phyloP scores from a whole-genome alignment of 1,140 invertebrate genomes.

The Cotesia chilonis region DNA sequence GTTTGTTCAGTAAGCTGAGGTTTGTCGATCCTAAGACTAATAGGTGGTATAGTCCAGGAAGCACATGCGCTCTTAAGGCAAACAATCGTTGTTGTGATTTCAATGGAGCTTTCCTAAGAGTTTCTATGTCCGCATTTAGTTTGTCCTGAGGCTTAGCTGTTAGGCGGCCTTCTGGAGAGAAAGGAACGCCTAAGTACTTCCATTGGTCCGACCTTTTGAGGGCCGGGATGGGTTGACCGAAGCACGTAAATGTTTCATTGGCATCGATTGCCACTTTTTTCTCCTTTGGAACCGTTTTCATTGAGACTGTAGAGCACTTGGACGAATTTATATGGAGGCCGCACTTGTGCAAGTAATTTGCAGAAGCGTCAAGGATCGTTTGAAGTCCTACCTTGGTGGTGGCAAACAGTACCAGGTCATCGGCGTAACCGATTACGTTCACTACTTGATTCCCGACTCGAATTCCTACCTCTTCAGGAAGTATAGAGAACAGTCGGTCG shows the following conservation, averaged over 20 bases:
- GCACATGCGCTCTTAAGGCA: too few species aligned
- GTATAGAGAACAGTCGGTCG: slow-evolving; percentile 49
- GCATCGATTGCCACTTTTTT: slow-evolving; percentile 35
- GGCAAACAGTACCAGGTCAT: slow-evolving; percentile 57
- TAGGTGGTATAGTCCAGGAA: too few species aligned
- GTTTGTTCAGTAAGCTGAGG: too few species aligned
- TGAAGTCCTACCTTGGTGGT: slow-evolving; percentile 46
- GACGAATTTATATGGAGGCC: slow-evolving; percentile 50
- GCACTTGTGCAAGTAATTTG: slow-evolving; percentile 36
- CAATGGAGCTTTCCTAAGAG: too few species aligned
- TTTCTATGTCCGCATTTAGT: too few species aligned
- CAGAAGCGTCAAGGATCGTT: neutral
- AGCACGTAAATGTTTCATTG: slow-evolving; percentile 16
- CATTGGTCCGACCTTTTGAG: slow-evolving; percentile 27
- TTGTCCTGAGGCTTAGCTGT: too few species aligned
- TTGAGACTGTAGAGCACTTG: slow-evolving; percentile 52
- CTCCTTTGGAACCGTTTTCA: slow-evolving; percentile 42
- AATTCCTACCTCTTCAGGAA: slow-evolving; percentile 46
- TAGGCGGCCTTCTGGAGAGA: neutral
- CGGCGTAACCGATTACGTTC: slow-evolving; percentile 56
- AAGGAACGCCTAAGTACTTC: slow-evolving; percentile 30
- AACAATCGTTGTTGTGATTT: too few species aligned
- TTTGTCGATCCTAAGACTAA: too few species aligned
- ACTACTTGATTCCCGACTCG: slow-evolving; percentile 38
- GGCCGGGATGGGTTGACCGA: neutral